Conservation (phyloP, 2,888 invertebrate species). For the Lycaena phlaeas region DNA sequence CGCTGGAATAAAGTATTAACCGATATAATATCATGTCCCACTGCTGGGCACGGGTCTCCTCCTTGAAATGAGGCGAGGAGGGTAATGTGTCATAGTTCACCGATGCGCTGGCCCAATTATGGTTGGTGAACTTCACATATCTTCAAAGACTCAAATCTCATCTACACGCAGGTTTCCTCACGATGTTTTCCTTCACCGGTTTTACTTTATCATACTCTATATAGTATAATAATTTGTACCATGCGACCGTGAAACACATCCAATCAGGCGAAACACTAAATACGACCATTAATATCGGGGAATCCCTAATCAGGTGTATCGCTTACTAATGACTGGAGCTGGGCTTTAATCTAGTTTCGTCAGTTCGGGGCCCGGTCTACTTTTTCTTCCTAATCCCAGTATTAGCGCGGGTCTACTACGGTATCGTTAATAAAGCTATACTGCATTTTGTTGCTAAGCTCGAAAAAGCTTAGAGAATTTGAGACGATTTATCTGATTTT, state of each 20-base stretch:
- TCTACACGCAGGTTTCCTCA: no score
- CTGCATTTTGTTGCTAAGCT: background rate
- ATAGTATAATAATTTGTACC: no score
- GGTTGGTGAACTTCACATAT: no score
- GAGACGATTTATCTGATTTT: background rate
- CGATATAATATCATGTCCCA: no score
- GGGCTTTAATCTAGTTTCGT: conserved; percentile 48
- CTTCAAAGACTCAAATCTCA: no score
- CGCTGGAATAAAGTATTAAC: no score
- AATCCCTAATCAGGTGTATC: conserved; percentile 55
- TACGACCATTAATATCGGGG: conserved; percentile 22
- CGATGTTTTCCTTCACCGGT: no score
- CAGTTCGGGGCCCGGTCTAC: conserved; percentile 40
- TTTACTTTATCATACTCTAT: no score
- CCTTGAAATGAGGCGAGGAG: no score
- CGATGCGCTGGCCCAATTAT: no score
- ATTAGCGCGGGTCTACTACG: conserved; percentile 37
- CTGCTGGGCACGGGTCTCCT: no score
- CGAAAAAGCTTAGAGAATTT: background rate
- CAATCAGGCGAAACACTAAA: conserved; percentile 15
- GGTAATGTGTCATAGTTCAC: no score
- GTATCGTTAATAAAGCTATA: conserved; percentile 9
- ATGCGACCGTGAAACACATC: conserved; percentile 6
- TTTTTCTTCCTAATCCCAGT: conserved; percentile 62
- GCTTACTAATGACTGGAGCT: conserved; percentile 58